Evolutionary conservation across 2,888 invertebrate genomes (phyloP).

Genomic region (Koerneria pararmatus): DNA sequence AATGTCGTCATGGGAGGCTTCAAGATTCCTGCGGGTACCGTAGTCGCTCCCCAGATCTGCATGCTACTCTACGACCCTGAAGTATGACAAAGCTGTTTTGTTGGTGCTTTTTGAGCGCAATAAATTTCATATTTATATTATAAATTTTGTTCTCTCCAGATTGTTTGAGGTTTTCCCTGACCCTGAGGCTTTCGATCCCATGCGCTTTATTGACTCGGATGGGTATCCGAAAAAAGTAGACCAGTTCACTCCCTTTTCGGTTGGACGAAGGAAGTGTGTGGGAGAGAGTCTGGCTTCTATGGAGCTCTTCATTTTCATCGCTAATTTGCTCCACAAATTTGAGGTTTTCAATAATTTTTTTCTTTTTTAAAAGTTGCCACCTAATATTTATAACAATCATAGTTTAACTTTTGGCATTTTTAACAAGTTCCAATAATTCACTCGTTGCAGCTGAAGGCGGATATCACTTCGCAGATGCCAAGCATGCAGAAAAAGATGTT

Average conservation of each 20-base stretch:
- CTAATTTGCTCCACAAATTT: slow-evolving; percentile 35
- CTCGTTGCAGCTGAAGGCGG: too few relatives aligned
- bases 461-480: too few relatives aligned
- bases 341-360: too few relatives aligned
- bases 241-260: slow-evolving; percentile 33
- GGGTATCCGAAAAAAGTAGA: slow-evolving; percentile 29
- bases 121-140: background rate
- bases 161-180: slow-evolving; percentile 32
- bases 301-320: slow-evolving; percentile 35
- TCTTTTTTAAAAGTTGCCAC: too few relatives aligned
- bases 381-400: too few relatives aligned
- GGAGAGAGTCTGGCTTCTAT: slow-evolving; percentile 35
- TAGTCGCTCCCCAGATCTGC: slow-evolving; percentile 34
- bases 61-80: slow-evolving; percentile 30
- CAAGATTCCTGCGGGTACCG: slow-evolving; percentile 27
- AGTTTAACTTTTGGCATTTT: too few relatives aligned
- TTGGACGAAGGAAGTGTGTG: slow-evolving; percentile 37
- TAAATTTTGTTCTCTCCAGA: background rate
- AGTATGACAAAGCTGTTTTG: too few relatives aligned
- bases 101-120: background rate
- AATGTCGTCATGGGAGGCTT: slow-evolving; percentile 27
- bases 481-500: too few relatives aligned
- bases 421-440: too few relatives aligned
- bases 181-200: slow-evolving; percentile 28
- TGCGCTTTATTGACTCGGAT: slow-evolving; percentile 25